These are phyloP conservation scores for Pseudachorutes palmiensis DNA, from an alignment of 1,140 invertebrate species.

Conservation along the genomic window DNA sequence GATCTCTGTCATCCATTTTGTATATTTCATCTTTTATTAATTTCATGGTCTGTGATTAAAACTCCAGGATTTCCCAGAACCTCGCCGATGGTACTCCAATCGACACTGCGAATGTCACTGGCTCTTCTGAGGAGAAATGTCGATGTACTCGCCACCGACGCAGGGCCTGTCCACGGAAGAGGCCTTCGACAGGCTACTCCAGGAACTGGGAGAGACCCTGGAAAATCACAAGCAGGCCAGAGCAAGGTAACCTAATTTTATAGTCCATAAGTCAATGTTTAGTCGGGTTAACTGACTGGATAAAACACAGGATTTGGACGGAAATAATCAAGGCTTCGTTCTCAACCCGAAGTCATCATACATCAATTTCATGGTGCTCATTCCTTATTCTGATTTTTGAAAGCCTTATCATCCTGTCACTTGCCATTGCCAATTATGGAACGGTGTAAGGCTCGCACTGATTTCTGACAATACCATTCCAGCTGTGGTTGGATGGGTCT, in stretches of 20 bases:
- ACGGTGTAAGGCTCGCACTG: slow-evolving; percentile 23
- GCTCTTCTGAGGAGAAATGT: background rate
- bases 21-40: too few relatives aligned
- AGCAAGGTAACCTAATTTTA: slow-evolving; percentile 24
- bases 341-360: slow-evolving; percentile 28
- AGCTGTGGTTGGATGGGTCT: too few relatives aligned
- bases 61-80: too few relatives aligned
- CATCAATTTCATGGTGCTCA: slow-evolving; percentile 31
- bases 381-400: slow-evolving; percentile 28
- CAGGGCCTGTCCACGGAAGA: slow-evolving; percentile 30
- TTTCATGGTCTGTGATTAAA: too few relatives aligned
- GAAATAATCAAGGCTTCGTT: slow-evolving; percentile 15
- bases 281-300: background rate
- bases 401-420: slow-evolving; percentile 27
- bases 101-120: background rate
- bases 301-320: background rate
- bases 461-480: background rate
- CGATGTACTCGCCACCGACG: slow-evolving; percentile 2
- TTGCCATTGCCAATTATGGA: slow-evolving; percentile 28
- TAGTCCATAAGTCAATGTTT: background rate
- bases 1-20: too few relatives aligned
- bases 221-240: slow-evolving; percentile 7
- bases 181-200: slow-evolving; percentile 33
- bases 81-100: too few relatives aligned
- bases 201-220: slow-evolving; percentile 21